Conservation (phyloP, 2,888 invertebrate genomes). For the Acanthococcus lagerstroemiae region DNA sequence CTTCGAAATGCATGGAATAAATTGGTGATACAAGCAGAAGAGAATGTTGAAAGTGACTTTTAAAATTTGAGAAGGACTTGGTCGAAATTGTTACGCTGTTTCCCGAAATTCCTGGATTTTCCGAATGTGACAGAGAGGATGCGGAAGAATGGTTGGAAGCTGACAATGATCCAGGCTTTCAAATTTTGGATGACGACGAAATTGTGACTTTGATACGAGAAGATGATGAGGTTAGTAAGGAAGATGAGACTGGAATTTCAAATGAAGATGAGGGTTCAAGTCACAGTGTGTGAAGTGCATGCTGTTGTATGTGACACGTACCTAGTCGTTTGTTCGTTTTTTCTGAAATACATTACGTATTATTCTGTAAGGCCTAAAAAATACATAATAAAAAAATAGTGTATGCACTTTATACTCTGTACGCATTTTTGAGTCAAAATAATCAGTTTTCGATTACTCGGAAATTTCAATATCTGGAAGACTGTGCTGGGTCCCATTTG, state of each 20-base stretch:
- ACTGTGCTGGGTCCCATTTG: neutral
- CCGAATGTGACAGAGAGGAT: neutral
- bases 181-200: neutral
- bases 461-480: neutral
- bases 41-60: neutral
- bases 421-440: neutral
- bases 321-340: too few species aligned
- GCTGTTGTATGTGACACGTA: neutral
- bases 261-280: neutral
- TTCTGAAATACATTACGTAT: too few species aligned
- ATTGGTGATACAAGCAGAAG: neutral
- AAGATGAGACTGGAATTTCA: neutral
- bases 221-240: neutral
- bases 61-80: neutral
- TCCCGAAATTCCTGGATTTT: neutral
- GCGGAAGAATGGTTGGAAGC: neutral
- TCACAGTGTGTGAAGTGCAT: neutral
- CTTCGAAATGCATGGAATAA: constrained; percentile 12
- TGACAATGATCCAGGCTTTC: neutral
- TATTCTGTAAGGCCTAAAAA: neutral
- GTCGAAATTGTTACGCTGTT: neutral
- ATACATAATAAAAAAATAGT: neutral
- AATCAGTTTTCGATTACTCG: neutral
- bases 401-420: neutral
- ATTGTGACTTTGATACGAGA: neutral